Evolutionary conservation across 2,797 vertebrate species (phyloP).

Genomic region (Triplophysa bombifrons): DNA sequence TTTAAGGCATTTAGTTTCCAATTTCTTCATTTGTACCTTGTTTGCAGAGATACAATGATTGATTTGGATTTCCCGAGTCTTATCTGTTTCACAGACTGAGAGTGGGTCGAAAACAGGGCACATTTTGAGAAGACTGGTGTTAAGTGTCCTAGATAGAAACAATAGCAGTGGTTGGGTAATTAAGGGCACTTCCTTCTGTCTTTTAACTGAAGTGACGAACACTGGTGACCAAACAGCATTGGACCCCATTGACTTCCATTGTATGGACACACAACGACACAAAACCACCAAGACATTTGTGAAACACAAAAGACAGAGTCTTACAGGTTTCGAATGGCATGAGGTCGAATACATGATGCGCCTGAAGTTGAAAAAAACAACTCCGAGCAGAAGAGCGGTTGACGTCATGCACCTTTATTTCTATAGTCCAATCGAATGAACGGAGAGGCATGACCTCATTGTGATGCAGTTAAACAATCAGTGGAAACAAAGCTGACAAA

Average conservation of each 20-base stretch:
- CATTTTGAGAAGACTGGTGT: neutral
- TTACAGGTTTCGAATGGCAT: too few species aligned
- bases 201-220: neutral
- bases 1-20: neutral
- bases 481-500: neutral
- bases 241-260: too few species aligned
- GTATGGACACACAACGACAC: too few species aligned
- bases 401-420: too few species aligned
- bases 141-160: neutral
- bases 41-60: neutral
- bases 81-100: neutral
- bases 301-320: too few species aligned
- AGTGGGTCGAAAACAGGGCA: constrained; percentile 2
- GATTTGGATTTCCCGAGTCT: neutral
- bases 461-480: constrained; percentile 2
- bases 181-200: neutral
- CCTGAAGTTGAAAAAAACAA: too few species aligned
- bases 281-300: too few species aligned
- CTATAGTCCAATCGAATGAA: too few species aligned
- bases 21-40: neutral
- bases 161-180: neutral
- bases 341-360: too few species aligned
- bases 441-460: neutral
- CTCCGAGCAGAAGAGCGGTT: too few species aligned
- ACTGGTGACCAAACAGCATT: too few species aligned